These are phyloP conservation scores for Catocala nupta DNA, from an alignment of 2,888 invertebrate genomes.

Conservation along the genomic window DNA sequence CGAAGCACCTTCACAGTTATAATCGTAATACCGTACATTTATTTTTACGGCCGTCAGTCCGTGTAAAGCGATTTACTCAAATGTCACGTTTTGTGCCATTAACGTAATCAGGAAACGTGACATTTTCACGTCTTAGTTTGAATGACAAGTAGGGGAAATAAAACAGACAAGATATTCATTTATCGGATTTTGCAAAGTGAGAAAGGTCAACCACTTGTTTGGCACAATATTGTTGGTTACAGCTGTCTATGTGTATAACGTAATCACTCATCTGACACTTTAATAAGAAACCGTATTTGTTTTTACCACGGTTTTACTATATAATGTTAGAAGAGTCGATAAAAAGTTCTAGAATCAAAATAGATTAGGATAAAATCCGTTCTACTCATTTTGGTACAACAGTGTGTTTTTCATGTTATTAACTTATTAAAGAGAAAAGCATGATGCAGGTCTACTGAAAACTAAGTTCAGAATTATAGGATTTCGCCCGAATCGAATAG, in stretches of 20 bases:
- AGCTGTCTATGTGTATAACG: background rate
- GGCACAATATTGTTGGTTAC: background rate
- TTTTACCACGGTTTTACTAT: no score
- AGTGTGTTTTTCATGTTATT: no score
- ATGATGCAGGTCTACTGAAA: no score
- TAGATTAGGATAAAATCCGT: no score
- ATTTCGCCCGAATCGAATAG: no score
- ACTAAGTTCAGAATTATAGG: no score
- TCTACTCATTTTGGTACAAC: no score
- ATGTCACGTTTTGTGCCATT: constrained; percentile 55
- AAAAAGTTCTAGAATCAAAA: no score
- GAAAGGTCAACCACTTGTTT: constrained; percentile 15
- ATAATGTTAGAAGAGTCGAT: no score
- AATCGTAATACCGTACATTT: constrained; percentile 29
- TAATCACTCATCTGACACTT: background rate
- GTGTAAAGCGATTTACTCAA: constrained; percentile 37
- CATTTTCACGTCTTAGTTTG: constrained; percentile 43
- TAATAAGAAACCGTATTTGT: no score
- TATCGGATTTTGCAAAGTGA: constrained; percentile 10
- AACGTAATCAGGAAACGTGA: constrained; percentile 51
- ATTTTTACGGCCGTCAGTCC: constrained; percentile 32
- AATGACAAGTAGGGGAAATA: constrained; percentile 28
- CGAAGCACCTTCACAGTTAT: constrained; percentile 15
- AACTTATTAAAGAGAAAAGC: no score
- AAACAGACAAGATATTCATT: constrained; percentile 12